Evolutionary conservation across 2,797 vertebrate species (phyloP).

Genomic region (Megalops cyprinoides): DNA sequence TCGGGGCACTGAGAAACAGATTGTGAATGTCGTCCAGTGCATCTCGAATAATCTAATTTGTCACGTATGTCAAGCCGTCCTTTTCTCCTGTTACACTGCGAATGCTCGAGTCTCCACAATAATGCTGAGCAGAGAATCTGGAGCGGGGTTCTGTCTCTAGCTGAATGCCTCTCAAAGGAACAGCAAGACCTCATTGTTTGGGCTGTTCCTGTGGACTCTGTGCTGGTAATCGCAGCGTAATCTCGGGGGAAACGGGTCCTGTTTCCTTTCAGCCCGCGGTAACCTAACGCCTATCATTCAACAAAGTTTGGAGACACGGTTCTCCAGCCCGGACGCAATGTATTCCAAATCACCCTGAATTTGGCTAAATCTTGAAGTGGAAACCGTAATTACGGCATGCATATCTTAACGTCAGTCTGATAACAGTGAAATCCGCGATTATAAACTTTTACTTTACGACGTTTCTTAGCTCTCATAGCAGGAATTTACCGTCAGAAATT

Average conservation of each 20-base stretch:
- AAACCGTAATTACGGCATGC: background rate
- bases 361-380: background rate
- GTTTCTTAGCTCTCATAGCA: background rate
- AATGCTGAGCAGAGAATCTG: background rate
- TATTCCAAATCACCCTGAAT: background rate
- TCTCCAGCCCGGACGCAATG: background rate
- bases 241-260: background rate
- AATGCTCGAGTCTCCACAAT: background rate
- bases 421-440: no score
- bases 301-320: background rate
- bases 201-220: background rate
- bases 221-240: background rate
- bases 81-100: slow-evolving; percentile 29
- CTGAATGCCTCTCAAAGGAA: background rate
- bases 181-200: background rate
- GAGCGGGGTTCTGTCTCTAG: no score
- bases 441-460: no score
- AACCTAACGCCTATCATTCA: slow-evolving; percentile 10
- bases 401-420: no score
- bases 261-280: background rate
- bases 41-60: slow-evolving; percentile 48
- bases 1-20: slow-evolving; percentile 30
- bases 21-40: background rate
- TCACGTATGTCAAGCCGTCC: slow-evolving; percentile 8
- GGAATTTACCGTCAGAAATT: no score